Conservation (phyloP, 2,797 vertebrate species). For the Neosilurus mollespiculum region DNA sequence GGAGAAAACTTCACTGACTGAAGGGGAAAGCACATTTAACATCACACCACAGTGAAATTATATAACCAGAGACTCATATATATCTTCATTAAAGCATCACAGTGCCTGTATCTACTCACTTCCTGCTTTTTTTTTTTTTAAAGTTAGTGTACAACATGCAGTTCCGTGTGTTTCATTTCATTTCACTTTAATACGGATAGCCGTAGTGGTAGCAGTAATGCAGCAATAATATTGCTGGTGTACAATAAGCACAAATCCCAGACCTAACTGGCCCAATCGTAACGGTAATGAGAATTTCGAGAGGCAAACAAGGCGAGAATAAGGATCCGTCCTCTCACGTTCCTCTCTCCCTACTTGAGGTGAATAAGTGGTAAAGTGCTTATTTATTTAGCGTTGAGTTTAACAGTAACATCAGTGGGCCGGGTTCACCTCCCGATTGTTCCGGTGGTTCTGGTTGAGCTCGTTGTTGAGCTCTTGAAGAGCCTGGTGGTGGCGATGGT, state of each 20-base stretch:
- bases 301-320: constrained; percentile 19
- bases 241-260: background rate
- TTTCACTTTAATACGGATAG: background rate
- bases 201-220: background rate
- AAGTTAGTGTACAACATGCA: background rate
- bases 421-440: constrained; percentile 72
- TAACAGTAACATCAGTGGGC: constrained; percentile 66
- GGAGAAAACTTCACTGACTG: background rate
- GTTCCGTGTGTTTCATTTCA: background rate
- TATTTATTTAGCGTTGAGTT: constrained; percentile 7
- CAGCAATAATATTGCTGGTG: background rate
- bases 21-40: background rate
- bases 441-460: constrained; percentile 66
- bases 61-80: background rate
- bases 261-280: background rate
- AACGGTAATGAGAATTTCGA: background rate
- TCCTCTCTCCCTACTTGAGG: constrained; percentile 51
- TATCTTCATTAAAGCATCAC: background rate
- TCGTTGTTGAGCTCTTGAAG: constrained; percentile 75
- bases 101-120: background rate
- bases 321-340: constrained; percentile 15
- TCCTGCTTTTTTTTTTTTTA: background rate
- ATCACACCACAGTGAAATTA: background rate
- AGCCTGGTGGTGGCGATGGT: constrained; percentile 73
- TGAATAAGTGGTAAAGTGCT: constrained; percentile 56